These are phyloP conservation scores for Drosophila cyrtoloma DNA, from an alignment of 2,888 invertebrate genomes.

Conservation along the genomic window DNA sequence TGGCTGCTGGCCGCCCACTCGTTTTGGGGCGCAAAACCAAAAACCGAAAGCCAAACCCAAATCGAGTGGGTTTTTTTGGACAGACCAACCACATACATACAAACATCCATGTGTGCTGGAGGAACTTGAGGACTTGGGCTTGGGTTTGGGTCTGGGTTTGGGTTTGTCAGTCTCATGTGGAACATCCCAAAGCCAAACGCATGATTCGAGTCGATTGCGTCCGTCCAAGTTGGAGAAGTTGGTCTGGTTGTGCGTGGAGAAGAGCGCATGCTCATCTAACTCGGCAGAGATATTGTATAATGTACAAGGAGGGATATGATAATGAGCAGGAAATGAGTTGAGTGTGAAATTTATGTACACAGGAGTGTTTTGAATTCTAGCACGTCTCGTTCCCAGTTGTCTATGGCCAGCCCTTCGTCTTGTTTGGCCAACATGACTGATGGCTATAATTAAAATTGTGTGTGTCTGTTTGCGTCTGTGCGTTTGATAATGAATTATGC, in stretches of 20 bases:
- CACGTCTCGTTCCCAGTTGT: slow-evolving; percentile 16
- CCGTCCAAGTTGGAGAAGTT: slow-evolving; percentile 1
- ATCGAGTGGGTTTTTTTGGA: slow-evolving; percentile 75
- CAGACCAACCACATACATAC: slow-evolving; percentile 14
- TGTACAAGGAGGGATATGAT: slow-evolving; percentile 64
- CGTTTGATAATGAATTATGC: slow-evolving; percentile 47
- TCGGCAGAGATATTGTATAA: slow-evolving; percentile 49
- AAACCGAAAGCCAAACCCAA: slow-evolving; percentile 59
- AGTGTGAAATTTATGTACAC: slow-evolving; percentile 80
- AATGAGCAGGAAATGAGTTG: slow-evolving; percentile 80
- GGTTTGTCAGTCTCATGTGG: not conserved
- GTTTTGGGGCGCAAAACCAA: slow-evolving; percentile 30
- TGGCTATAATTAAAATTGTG: slow-evolving; percentile 70
- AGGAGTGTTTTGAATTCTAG: slow-evolving; percentile 60
- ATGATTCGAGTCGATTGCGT: slow-evolving; percentile 8
- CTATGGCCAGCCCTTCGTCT: slow-evolving; percentile 28
- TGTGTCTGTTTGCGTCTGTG: slow-evolving; percentile 12
- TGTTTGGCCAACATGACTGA: slow-evolving; percentile 62
- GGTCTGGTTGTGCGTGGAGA: slow-evolving; percentile 38
- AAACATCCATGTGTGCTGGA: slow-evolving; percentile 4
- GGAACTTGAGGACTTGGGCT: slow-evolving; percentile 13
- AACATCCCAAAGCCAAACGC: slow-evolving; percentile 7
- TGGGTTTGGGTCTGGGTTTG: slow-evolving; percentile 6
- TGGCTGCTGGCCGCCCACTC: slow-evolving; percentile 65
- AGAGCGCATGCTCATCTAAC: slow-evolving; percentile 63